phyloP scores from a whole-genome alignment of 2,797 vertebrate genomes.

The Lutjanus argentimaculatus region DNA sequence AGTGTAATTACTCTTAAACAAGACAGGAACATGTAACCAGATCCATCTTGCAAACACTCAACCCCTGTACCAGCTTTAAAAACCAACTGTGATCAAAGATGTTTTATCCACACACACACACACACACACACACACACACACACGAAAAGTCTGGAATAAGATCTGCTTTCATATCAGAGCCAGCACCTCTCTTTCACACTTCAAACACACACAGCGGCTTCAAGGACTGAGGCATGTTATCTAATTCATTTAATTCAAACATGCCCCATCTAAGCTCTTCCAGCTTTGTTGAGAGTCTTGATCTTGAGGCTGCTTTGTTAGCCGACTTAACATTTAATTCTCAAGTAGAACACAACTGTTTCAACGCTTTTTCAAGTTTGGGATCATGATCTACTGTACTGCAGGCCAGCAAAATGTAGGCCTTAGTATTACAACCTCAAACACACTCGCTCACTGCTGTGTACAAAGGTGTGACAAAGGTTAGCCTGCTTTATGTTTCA shows the following conservation, averaged over 20 bases:
- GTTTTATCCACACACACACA: constrained; percentile 7
- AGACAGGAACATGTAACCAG: constrained; percentile 27
- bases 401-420: too few relatives aligned
- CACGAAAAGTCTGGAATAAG: neutral
- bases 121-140: too few relatives aligned
- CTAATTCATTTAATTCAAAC: constrained; percentile 28
- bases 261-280: neutral
- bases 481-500: too few relatives aligned
- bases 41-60: constrained; percentile 21
- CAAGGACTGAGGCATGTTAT: constrained; percentile 5
- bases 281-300: neutral
- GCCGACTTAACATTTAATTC: neutral
- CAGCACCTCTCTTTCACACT: constrained; percentile 23
- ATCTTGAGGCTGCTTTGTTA: neutral
- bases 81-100: constrained; percentile 48
- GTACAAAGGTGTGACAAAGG: too few relatives aligned
- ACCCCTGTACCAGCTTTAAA: constrained; percentile 21
- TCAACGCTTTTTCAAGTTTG: neutral
- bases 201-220: constrained; percentile 22
- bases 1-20: constrained; percentile 37
- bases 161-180: constrained; percentile 23
- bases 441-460: too few relatives aligned
- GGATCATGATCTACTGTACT: too few relatives aligned
- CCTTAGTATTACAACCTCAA: too few relatives aligned
- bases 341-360: neutral